Conservation (phyloP, 2,888 invertebrate species). For the Calameuta filiformis region DNA sequence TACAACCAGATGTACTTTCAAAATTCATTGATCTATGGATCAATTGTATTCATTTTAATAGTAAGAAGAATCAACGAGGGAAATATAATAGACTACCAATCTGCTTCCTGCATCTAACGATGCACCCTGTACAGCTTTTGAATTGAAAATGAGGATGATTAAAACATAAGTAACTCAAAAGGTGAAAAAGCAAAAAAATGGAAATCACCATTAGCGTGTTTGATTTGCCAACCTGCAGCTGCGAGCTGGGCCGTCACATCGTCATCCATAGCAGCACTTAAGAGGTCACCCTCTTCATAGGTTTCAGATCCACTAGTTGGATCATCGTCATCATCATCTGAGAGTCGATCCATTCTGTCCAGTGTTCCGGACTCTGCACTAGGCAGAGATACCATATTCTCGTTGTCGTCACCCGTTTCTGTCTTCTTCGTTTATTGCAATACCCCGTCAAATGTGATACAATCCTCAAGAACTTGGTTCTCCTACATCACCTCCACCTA, state of each 20-base stretch:
- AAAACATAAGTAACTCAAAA: conserved; percentile 46
- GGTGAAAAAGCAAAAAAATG: conserved; percentile 62
- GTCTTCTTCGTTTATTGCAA: conserved; percentile 35
- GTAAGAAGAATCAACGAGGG: conserved; percentile 14
- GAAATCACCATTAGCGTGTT: conserved; percentile 68
- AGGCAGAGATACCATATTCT: conserved; percentile 55
- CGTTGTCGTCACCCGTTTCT: conserved; percentile 8
- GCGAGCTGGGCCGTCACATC: conserved; percentile 96
- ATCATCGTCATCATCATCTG: conserved; percentile 85
- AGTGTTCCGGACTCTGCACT: conserved; percentile 48
- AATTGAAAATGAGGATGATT: conserved; percentile 37
- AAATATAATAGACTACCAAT: conserved; percentile 23
- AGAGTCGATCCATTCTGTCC: conserved; percentile 58
- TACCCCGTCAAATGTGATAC: conserved; percentile 32
- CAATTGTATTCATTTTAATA: background rate
- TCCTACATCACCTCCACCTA: conserved; percentile 54
- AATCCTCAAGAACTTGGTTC: conserved; percentile 19
- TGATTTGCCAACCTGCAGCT: conserved; percentile 83
- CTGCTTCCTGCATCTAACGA: conserved; percentile 16
- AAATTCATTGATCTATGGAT: background rate
- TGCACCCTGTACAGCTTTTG: conserved; percentile 32
- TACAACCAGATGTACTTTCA: background rate
- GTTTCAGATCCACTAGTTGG: conserved; percentile 83
- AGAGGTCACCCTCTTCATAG: conserved; percentile 85
- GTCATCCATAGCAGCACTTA: conserved; percentile 88